phyloP scores from a whole-genome alignment of 2,113 vertebrate genomes.

The Tursiops truncatus region DNA sequence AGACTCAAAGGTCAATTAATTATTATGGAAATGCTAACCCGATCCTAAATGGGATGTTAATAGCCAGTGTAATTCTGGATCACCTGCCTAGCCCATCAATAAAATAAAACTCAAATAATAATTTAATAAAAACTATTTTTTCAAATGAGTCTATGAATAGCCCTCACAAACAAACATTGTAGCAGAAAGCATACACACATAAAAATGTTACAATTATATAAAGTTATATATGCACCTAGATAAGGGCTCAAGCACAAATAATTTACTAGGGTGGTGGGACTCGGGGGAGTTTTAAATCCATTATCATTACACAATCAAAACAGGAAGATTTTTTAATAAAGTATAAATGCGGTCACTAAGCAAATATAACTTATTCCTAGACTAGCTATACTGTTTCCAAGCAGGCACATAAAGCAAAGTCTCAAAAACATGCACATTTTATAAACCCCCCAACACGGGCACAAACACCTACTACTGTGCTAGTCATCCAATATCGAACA shows the following conservation, averaged over 20 bases:
- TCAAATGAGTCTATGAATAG: conserved; percentile 42
- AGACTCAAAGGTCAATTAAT: conserved; percentile 75
- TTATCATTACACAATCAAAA: neutral
- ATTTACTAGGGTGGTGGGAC: neutral
- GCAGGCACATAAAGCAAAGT: conserved; percentile 27
- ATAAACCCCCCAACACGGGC: conserved; percentile 4
- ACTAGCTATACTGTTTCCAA: conserved; percentile 18
- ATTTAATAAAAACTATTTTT: conserved; percentile 40
- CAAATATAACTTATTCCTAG: conserved; percentile 43
- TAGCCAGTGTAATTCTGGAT: conserved; percentile 46
- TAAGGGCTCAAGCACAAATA: conserved; percentile 22
- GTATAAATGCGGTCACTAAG: neutral
- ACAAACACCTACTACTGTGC: conserved; percentile 1
- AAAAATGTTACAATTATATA: conserved; percentile 4
- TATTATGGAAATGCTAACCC: conserved; percentile 59
- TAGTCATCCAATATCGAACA: neutral
- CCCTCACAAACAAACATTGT: conserved; percentile 27
- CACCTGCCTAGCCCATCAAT: conserved; percentile 37
- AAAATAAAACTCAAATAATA: conserved; percentile 56
- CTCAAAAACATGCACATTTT: conserved; percentile 46
- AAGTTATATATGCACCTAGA: conserved; percentile 16
- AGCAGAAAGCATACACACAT: conserved; percentile 20
- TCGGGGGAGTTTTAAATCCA: neutral
- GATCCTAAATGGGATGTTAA: conserved; percentile 43
- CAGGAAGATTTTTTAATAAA: conserved; percentile 19